Evolutionary conservation across 2,113 vertebrate genomes (phyloP).

Genomic region (Phylloscopus trochiloides): DNA sequence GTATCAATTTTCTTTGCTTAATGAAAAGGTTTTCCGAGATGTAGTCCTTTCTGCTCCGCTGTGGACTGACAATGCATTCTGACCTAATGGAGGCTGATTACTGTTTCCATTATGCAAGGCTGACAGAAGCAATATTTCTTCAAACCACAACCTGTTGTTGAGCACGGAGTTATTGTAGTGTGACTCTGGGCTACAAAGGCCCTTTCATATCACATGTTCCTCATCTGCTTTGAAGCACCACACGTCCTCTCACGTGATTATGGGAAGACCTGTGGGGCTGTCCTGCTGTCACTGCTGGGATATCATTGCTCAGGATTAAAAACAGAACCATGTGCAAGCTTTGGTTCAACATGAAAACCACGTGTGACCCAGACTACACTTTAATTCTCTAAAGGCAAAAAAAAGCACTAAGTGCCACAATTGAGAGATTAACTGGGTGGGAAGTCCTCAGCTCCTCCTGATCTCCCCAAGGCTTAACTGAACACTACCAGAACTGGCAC

Average conservation of each 20-base stretch:
- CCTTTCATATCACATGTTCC: slow-evolving; percentile 38
- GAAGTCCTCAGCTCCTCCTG: background rate
- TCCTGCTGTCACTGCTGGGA: background rate
- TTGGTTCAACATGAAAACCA: background rate
- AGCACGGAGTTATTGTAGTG: background rate
- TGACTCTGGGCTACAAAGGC: slow-evolving; percentile 16
- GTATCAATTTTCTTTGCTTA: slow-evolving; percentile 56
- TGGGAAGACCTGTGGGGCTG: background rate
- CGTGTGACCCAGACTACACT: background rate
- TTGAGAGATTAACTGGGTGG: background rate
- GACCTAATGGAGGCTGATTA: slow-evolving; percentile 65
- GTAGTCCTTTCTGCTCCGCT: slow-evolving; percentile 58
- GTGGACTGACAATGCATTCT: slow-evolving; percentile 59
- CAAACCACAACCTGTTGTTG: slow-evolving; percentile 48
- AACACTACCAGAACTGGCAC: background rate
- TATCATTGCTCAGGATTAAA: background rate
- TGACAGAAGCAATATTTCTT: slow-evolving; percentile 61
- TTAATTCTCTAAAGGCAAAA: background rate
- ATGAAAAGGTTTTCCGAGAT: slow-evolving; percentile 52
- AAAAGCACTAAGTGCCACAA: background rate
- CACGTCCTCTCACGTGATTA: background rate
- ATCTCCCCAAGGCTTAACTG: background rate
- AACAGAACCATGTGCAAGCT: background rate
- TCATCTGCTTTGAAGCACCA: background rate
- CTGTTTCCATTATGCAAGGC: slow-evolving; percentile 49